Conservation (phyloP, 2,113 vertebrate genomes). For the Sinocyclocheilus grahami region DNA sequence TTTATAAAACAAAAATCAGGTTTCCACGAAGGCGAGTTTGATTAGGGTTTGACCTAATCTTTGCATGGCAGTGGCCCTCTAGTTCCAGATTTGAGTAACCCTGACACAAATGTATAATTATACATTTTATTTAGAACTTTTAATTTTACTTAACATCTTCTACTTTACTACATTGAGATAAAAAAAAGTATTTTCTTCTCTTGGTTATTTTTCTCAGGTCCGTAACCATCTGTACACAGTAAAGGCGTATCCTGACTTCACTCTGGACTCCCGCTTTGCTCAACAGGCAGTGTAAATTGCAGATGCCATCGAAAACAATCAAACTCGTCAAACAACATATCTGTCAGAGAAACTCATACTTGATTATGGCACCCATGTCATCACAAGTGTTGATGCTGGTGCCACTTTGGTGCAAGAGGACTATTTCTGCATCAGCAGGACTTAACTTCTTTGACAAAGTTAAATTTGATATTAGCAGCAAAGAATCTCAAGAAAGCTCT, state of each 20-base stretch:
- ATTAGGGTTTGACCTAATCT: too few species aligned
- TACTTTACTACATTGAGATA: too few species aligned
- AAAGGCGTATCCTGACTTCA: too few species aligned
- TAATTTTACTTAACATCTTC: too few species aligned
- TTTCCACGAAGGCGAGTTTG: too few species aligned
- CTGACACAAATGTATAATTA: too few species aligned
- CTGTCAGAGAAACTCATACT: constrained; percentile 84
- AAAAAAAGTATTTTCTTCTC: too few species aligned
- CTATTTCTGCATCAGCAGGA: constrained; percentile 78
- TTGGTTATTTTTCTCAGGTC: too few species aligned
- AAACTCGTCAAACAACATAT: constrained; percentile 79
- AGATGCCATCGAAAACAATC: constrained; percentile 86
- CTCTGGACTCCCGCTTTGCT: constrained; percentile 58
- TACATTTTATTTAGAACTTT: too few species aligned
- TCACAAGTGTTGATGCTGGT: constrained; percentile 69
- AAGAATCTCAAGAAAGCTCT: constrained; percentile 38
- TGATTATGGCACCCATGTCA: constrained; percentile 85
- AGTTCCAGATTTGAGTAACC: too few species aligned
- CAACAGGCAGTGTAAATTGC: constrained; percentile 78
- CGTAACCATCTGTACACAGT: constrained; percentile 55
- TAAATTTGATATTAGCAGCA: constrained; percentile 60
- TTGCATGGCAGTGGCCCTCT: too few species aligned
- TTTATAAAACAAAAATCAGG: too few species aligned
- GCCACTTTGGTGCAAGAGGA: constrained; percentile 82
- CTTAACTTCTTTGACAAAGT: constrained; percentile 77